Percentiles rank a stretch among this genome's conserved stretches.
phyloP scores from a whole-genome alignment of 1,140 invertebrate species.

The Euborellia annulipes region DNA sequence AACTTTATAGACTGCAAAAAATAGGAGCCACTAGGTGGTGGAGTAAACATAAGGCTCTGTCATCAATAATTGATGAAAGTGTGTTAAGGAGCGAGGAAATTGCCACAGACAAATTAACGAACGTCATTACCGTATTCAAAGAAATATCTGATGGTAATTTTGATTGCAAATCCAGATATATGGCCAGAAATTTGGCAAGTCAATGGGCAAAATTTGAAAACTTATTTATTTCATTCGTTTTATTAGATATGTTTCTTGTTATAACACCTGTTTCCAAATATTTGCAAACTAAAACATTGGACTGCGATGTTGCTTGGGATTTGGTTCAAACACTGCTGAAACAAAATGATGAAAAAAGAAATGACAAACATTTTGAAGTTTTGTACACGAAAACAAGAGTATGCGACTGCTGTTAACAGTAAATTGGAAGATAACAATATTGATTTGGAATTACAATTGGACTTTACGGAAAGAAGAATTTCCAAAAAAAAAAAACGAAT shows the following conservation, averaged over 20 bases:
- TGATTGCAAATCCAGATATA: conserved; percentile 6
- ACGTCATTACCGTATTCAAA: conserved; percentile 8
- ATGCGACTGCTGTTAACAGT: too few relatives aligned
- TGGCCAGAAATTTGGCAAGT: conserved; percentile 8
- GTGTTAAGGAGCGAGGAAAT: conserved; percentile 2
- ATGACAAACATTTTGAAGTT: too few relatives aligned
- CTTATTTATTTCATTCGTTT: conserved; percentile 8
- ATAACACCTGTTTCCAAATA: conserved; percentile 5
- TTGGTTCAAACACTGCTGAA: too few relatives aligned
- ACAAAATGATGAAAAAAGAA: too few relatives aligned
- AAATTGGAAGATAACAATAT: too few relatives aligned
- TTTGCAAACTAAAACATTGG: conserved; percentile 2
- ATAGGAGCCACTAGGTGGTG: conserved; percentile 11
- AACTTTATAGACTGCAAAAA: conserved; percentile 10
- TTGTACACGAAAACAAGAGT: too few relatives aligned
- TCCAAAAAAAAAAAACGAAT: too few relatives aligned
- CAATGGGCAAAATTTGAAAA: conserved; percentile 13
- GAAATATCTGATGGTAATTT: conserved; percentile 10
- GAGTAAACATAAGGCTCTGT: conserved; percentile 12
- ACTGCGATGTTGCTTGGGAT: too few relatives aligned
- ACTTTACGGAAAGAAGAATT: too few relatives aligned
- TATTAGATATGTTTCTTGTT: conserved; percentile 8
- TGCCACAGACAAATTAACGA: conserved; percentile 5
- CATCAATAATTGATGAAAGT: conserved; percentile 6
- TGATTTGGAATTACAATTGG: too few relatives aligned